Evolutionary conservation across 1,140 invertebrate species (phyloP), one percentile per base, ranked within the genome.

Genomic region (Belonocnema kinseyi): DNA sequence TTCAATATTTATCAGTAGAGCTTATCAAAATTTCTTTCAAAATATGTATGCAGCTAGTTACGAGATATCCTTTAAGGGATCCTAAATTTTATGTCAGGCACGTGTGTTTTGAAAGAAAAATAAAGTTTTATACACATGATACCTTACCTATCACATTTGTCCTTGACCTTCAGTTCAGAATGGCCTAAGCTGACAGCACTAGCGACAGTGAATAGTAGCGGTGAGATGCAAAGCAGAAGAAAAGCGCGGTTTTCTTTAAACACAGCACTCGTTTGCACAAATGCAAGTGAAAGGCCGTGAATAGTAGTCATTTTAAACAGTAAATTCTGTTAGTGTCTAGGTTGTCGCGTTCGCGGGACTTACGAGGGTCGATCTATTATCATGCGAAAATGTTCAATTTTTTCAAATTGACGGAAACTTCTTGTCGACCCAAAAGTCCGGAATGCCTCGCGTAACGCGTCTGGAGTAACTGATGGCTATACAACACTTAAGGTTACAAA

Each of bases 401-500:
- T 66, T 14, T 16, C 4, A n/a, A 66, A n/a, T n/a, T 26, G 14
- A 14, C 14, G 33, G 14, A n/a, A 66, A 66, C 33, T 66, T 66
- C 16, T 66, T 40, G 61, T 40, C 33, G 61, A 66, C 26, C 26
- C 61, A 8, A 14, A 66, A 40, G 33, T 40, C 8, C 16, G 14
- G 13, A 40, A 40, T 26, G 61, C 33, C 61, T 66, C 61, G 21
- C 21, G 14, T 33, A 40, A 66, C 61, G 61, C 61, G 61, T 33
- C 16, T 66, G 26, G 21, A 61, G 21, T 26, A 26, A 61, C 58
- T 61, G 58, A 26, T 33, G 61, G 26, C 61, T 33, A 16, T 66
- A 40, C 61, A 13, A 40, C 61, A 66, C 61, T 66, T 33, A 66
- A 66, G 33, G 26, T 66, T 26, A 66, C 61, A 66, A 40, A n/a